Evolutionary conservation across 1,140 invertebrate species (phyloP).

Genomic region (Cotesia vestalis): DNA sequence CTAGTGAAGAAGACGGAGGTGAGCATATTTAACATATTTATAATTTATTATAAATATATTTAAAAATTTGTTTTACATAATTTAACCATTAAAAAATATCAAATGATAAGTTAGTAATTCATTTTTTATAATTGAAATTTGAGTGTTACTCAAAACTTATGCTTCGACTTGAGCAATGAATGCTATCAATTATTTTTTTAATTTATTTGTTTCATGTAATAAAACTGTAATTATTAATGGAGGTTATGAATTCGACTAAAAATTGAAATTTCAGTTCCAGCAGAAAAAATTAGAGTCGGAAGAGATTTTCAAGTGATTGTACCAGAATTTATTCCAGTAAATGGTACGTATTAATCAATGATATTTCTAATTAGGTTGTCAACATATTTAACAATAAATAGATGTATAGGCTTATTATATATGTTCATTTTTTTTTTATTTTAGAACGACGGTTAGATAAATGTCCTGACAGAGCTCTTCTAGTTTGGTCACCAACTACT

Average conservation of each 20-base stretch:
- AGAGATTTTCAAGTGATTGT: slow-evolving; percentile 92
- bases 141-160: no score
- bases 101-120: no score
- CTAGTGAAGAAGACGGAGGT: slow-evolving; percentile 85
- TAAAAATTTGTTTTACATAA: slow-evolving; percentile 17
- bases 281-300: slow-evolving; percentile 93
- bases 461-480: slow-evolving; percentile 81
- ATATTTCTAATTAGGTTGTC: slow-evolving; percentile 28
- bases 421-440: slow-evolving; percentile 38
- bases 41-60: neutral
- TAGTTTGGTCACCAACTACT: slow-evolving; percentile 94
- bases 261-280: slow-evolving; percentile 69
- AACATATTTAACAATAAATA: slow-evolving; percentile 31
- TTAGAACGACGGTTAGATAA: slow-evolving; percentile 59
- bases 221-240: slow-evolving; percentile 13
- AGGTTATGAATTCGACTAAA: slow-evolving; percentile 6
- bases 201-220: no score
- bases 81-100: neutral
- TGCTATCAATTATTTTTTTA: neutral
- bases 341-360: slow-evolving; percentile 63
- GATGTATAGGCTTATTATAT: neutral
- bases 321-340: slow-evolving; percentile 75
- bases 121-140: no score
- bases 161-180: no score
- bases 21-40: slow-evolving; percentile 49